Conservation (phyloP, 35 echinoderm and acorn worm species). For the Hemicentrotus pulcherrimus region DNA sequence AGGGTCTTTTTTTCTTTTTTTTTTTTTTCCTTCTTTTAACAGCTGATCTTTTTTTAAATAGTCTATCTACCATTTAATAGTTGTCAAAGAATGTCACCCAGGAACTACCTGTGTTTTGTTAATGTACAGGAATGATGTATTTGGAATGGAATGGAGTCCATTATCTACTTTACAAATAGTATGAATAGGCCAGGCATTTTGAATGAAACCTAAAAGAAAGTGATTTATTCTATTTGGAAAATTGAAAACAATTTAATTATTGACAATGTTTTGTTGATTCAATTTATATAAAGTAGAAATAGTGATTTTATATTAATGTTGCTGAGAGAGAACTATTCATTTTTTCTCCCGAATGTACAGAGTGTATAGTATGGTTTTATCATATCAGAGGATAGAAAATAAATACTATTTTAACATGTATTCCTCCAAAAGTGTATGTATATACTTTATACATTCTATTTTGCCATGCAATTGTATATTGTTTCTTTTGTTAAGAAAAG, state of each 20-base stretch:
- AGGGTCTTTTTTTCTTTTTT: too few species aligned
- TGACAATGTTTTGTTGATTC: background rate
- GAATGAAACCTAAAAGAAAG: background rate
- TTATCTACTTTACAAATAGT: background rate
- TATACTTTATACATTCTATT: slow-evolving; percentile 57
- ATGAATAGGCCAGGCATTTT: background rate
- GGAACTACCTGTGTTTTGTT: background rate
- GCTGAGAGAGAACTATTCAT: slow-evolving; percentile 2
- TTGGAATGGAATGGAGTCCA: background rate
- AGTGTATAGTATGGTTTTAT: slow-evolving; percentile 53
- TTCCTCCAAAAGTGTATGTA: slow-evolving; percentile 49
- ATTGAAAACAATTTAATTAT: background rate
- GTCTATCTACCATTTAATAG: too few species aligned
- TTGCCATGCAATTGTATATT: slow-evolving; percentile 56
- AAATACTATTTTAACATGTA: slow-evolving; percentile 53
- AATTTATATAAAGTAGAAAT: slow-evolving; percentile 15
- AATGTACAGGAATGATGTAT: background rate
- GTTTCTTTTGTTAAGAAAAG: slow-evolving; percentile 50
- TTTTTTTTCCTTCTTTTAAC: too few species aligned
- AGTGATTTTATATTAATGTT: slow-evolving; percentile 7
- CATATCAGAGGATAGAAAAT: slow-evolving; percentile 35
- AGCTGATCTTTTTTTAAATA: too few species aligned
- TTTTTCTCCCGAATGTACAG: slow-evolving; percentile 28
- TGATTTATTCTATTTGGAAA: background rate
- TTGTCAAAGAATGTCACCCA: too few species aligned